Conservation (phyloP, 2,113 vertebrate genomes). For the Gavia stellata region DNA sequence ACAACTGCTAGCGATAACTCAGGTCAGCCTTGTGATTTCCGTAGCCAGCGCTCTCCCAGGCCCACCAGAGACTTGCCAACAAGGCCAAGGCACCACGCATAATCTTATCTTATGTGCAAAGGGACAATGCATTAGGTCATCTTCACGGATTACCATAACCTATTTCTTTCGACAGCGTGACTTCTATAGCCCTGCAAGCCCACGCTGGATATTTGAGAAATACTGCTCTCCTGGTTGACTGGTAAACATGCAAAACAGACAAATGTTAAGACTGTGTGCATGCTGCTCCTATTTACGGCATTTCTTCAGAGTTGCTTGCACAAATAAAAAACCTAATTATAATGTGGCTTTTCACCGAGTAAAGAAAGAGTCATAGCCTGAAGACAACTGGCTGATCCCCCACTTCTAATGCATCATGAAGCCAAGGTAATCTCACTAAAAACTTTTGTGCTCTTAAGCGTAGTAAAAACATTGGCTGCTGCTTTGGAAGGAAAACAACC, state of each 20-base stretch:
- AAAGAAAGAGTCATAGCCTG: background rate
- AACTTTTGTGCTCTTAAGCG: background rate
- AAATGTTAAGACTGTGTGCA: background rate
- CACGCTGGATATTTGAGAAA: background rate
- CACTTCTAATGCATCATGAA: background rate
- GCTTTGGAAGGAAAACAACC: background rate
- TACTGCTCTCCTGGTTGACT: background rate
- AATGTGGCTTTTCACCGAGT: background rate
- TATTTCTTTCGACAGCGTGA: background rate
- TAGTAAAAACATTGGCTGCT: background rate
- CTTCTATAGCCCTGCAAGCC: background rate
- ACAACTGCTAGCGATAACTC: background rate
- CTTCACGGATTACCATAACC: background rate
- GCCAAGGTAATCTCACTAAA: background rate
- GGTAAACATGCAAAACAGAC: background rate
- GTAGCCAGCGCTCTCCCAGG: background rate
- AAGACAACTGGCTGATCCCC: background rate
- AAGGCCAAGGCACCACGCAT: background rate
- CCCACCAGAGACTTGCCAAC: background rate
- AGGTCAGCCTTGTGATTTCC: background rate
- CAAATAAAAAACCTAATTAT: background rate
- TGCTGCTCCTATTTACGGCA: background rate
- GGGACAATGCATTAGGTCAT: background rate
- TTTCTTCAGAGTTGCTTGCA: background rate
- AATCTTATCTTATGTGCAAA: background rate